Conservation (phyloP, 1,140 invertebrate species). For the Bombus waltoni region DNA sequence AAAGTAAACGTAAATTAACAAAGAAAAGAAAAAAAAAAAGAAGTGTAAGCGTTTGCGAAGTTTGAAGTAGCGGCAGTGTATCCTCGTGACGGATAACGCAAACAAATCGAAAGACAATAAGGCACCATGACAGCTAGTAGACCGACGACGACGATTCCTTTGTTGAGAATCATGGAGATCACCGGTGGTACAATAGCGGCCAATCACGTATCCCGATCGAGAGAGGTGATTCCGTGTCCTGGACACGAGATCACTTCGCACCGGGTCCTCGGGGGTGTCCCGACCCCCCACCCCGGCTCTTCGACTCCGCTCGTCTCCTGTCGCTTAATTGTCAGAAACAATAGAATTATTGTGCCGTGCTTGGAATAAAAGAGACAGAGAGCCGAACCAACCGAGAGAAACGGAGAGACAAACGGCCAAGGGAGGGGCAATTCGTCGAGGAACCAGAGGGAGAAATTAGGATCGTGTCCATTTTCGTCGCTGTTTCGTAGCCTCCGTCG, state of each 20-base stretch:
- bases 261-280: constrained; percentile 32
- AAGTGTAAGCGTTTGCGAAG: neutral
- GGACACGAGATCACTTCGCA: constrained; percentile 41
- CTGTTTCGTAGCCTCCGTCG: neutral
- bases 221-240: constrained; percentile 49
- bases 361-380: constrained; percentile 15
- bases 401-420: neutral
- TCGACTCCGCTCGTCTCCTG: constrained; percentile 22
- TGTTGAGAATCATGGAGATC: constrained; percentile 63
- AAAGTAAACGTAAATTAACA: neutral
- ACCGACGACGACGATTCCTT: constrained; percentile 47
- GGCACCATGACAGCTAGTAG: constrained; percentile 57
- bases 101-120: constrained; percentile 66
- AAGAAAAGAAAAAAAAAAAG: neutral
- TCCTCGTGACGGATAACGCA: constrained; percentile 49
- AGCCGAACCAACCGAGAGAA: neutral
- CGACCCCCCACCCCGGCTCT: neutral
- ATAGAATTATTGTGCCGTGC: constrained; percentile 62
- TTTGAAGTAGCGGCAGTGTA: neutral
- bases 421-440: neutral
- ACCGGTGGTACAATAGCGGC: constrained; percentile 60
- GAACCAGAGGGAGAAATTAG: constrained; percentile 1
- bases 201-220: constrained; percentile 66
- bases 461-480: constrained; percentile 41
- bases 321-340: constrained; percentile 67